A percentile compares a stretch with the other conserved stretches of the same genome.
Evolutionary conservation across 1,140 invertebrate genomes (phyloP).

Genomic region (Atopsyche davidsoni): DNA sequence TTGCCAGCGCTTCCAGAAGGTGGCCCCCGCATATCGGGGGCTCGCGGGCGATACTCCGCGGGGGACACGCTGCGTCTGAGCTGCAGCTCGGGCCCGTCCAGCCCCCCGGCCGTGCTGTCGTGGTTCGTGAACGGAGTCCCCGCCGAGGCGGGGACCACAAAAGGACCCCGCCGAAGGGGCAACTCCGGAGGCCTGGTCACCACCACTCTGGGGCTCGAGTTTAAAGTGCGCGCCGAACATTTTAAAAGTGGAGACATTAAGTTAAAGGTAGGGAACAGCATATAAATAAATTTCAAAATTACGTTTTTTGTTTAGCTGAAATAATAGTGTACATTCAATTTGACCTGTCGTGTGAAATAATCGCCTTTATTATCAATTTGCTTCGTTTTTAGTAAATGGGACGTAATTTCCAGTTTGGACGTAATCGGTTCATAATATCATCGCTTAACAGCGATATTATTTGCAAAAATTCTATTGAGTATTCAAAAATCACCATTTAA

Average conservation of each 20-base stretch:
- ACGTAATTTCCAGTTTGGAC: too few relatives aligned
- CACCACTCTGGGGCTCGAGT: constrained; percentile 58
- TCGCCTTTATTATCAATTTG: too few relatives aligned
- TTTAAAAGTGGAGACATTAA: constrained; percentile 66
- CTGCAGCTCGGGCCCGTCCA: constrained; percentile 62
- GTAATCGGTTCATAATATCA: too few relatives aligned
- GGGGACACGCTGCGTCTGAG: constrained; percentile 62
- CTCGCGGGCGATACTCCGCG: constrained; percentile 57
- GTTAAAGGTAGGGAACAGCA: constrained; percentile 55
- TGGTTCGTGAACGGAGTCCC: constrained; percentile 71
- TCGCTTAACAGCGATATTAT: too few relatives aligned
- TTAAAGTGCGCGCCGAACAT: constrained; percentile 58
- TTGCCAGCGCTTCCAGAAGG: constrained; percentile 57
- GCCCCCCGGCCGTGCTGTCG: constrained; percentile 61
- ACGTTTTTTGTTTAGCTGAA: too few relatives aligned
- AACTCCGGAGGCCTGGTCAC: constrained; percentile 57
- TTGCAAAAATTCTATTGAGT: too few relatives aligned
- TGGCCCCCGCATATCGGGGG: constrained; percentile 60
- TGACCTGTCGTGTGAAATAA: too few relatives aligned
- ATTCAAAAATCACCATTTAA: too few relatives aligned
- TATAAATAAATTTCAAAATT: too few relatives aligned
- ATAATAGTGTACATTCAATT: too few relatives aligned
- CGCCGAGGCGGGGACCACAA: constrained; percentile 49
- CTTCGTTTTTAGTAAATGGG: too few relatives aligned
- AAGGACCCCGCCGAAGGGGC: constrained; percentile 45